These are phyloP conservation scores for Phylloscopus trochiloides DNA, from an alignment of 2,113 vertebrate genomes.

Conservation along the genomic window DNA sequence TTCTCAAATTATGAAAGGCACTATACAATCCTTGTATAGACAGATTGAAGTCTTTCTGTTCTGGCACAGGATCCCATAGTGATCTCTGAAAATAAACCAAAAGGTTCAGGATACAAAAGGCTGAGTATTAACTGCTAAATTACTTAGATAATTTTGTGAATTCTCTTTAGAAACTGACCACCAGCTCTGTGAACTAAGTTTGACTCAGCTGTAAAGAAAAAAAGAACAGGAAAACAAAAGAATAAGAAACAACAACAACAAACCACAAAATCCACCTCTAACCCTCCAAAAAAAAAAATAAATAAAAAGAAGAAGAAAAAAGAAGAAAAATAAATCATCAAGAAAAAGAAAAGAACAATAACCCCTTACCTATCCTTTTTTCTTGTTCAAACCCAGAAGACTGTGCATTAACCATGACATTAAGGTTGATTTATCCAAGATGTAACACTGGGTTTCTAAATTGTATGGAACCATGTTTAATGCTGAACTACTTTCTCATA, in stretches of 20 bases:
- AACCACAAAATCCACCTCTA: neutral
- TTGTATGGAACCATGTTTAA: neutral
- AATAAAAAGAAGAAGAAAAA: neutral
- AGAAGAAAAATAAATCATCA: neutral
- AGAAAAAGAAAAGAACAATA: neutral
- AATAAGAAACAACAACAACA: neutral
- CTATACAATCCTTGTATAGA: neutral
- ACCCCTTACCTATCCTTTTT: neutral
- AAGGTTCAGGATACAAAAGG: neutral
- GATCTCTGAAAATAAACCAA: neutral
- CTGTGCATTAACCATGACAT: neutral
- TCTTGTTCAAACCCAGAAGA: neutral
- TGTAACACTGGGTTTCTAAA: neutral
- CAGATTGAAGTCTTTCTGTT: neutral
- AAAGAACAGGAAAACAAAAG: neutral
- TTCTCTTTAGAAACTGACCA: neutral
- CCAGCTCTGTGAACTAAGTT: neutral
- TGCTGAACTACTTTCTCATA: neutral
- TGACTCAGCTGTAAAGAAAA: neutral
- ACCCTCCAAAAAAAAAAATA: fast-evolving
- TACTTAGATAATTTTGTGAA: neutral
- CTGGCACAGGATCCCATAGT: neutral
- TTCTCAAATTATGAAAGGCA: neutral
- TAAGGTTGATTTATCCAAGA: neutral
- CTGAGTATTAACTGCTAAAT: neutral